phyloP scores from a whole-genome alignment of 2,113 vertebrate genomes.

The Stictonetta naevosa region DNA sequence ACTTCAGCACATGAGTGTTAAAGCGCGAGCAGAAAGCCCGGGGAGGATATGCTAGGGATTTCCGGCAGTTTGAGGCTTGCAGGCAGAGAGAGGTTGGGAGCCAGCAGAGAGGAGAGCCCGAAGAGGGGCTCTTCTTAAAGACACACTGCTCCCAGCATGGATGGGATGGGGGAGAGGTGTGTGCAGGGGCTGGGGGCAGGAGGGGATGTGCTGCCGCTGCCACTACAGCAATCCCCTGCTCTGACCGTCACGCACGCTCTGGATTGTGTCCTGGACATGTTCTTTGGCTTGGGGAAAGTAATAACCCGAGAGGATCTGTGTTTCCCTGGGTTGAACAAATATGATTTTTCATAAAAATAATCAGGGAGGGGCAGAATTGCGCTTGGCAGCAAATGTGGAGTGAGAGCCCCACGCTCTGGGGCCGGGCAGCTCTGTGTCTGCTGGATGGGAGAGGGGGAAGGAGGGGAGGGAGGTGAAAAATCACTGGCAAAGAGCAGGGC shows the following conservation, averaged over 20 bases:
- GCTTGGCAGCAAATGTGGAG: neutral
- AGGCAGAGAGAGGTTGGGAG: neutral
- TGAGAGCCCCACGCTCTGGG: neutral
- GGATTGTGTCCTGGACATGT: neutral
- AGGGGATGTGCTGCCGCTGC: neutral
- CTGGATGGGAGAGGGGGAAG: neutral
- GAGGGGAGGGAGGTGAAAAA: neutral
- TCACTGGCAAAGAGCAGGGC: neutral
- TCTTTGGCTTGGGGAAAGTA: neutral
- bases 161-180: neutral
- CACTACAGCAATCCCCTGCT: neutral
- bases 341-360: neutral
- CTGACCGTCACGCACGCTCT: neutral
- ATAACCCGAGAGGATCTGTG: neutral
- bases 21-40: neutral
- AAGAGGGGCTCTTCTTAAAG: neutral
- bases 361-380: neutral
- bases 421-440: neutral
- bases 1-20: neutral
- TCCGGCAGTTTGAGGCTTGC: neutral
- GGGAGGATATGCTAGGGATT: constrained; percentile 2
- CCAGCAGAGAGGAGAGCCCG: neutral
- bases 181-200: neutral
- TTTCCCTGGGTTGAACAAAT: neutral
- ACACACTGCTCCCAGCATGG: accelerated